A percentile compares a stretch with the other conserved stretches of the same genome.
These are phyloP conservation scores for Hymenopus coronatus DNA, from an alignment of 2,888 invertebrate genomes.

Conservation along the genomic window DNA sequence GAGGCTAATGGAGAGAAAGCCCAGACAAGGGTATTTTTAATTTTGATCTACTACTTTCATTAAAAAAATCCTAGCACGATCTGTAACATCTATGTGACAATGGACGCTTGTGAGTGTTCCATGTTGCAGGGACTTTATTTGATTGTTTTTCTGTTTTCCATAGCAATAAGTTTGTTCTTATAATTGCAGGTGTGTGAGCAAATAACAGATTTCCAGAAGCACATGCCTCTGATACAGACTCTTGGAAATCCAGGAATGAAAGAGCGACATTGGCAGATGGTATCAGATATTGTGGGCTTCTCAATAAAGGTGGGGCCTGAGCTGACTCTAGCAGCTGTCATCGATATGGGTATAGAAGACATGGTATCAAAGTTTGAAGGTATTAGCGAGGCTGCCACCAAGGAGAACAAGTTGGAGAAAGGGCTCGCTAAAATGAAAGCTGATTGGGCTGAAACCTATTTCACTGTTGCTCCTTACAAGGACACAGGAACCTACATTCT, in stretches of 20 bases:
- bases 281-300: constrained; percentile 93
- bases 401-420: constrained; percentile 90
- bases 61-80: no score
- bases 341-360: constrained; percentile 85
- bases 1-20: no score
- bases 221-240: constrained; percentile 88
- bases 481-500: constrained; percentile 89
- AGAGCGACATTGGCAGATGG: constrained; percentile 87
- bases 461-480: constrained; percentile 71
- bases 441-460: constrained; percentile 84
- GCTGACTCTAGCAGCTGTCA: constrained; percentile 78
- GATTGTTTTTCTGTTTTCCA: not conserved
- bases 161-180: no score
- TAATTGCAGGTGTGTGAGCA: constrained; percentile 55
- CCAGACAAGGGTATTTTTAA: no score
- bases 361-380: constrained; percentile 85
- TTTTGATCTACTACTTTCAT: no score
- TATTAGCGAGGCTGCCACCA: constrained; percentile 93
- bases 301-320: constrained; percentile 79
- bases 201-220: constrained; percentile 84
- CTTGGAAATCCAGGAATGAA: constrained; percentile 94
- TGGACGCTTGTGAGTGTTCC: not conserved
- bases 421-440: constrained; percentile 81
- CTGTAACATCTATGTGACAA: no score
- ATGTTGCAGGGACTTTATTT: not conserved